Conservation (phyloP, 1,140 invertebrate species). For the Manduca sexta region DNA sequence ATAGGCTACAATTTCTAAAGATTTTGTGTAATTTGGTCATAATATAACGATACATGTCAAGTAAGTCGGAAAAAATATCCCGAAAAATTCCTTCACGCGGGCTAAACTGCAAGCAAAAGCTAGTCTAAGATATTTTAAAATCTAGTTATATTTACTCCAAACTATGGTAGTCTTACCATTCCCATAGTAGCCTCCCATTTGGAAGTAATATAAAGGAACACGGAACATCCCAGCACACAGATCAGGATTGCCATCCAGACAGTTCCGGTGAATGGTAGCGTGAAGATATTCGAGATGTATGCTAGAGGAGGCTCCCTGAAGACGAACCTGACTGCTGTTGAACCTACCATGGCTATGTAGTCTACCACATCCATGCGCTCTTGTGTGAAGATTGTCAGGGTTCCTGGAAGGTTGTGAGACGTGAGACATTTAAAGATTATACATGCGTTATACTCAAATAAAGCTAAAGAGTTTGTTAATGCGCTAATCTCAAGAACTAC, state of each 20-base stretch:
- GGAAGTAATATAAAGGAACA: slow-evolving; percentile 55
- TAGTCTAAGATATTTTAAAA: not conserved
- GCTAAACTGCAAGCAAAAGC: too few relatives aligned
- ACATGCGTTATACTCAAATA: too few relatives aligned
- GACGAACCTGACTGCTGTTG: slow-evolving; percentile 74
- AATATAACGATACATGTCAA: too few relatives aligned
- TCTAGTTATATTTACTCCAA: not conserved
- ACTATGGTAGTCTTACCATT: slow-evolving; percentile 35
- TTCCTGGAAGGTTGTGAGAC: slow-evolving; percentile 34
- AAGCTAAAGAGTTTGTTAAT: too few relatives aligned
- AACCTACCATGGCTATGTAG: slow-evolving; percentile 77
- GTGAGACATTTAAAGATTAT: not conserved
- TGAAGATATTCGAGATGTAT: slow-evolving; percentile 77
- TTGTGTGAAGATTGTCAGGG: slow-evolving; percentile 54
- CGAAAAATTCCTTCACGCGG: too few relatives aligned
- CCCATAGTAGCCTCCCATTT: slow-evolving; percentile 60
- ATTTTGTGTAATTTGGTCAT: too few relatives aligned
- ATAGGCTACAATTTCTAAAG: too few relatives aligned
- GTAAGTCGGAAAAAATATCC: too few relatives aligned
- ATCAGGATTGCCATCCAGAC: slow-evolving; percentile 76
- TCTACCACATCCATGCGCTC: slow-evolving; percentile 69
- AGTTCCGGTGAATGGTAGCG: slow-evolving; percentile 74
- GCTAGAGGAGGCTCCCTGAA: slow-evolving; percentile 78
- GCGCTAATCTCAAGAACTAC: too few relatives aligned
- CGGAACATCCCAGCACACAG: slow-evolving; percentile 51